Evolutionary conservation across 1,140 invertebrate species (phyloP).

Genomic region (Magallana gigas): DNA sequence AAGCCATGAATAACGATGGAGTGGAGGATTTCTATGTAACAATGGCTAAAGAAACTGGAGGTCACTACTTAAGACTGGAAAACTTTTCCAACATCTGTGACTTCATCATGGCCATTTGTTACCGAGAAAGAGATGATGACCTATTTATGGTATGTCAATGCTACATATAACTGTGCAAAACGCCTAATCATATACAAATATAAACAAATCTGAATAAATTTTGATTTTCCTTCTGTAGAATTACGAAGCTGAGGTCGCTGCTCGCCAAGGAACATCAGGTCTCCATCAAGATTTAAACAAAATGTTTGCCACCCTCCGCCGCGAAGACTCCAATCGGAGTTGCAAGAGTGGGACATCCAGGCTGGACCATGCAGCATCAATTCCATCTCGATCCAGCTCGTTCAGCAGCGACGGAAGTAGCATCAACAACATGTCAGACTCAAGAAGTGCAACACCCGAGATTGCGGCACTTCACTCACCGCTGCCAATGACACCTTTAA

Average conservation of each 20-base stretch:
- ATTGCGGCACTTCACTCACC: not conserved
- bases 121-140: conserved; percentile 66
- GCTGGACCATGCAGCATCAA: not conserved
- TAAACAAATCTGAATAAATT: not conserved
- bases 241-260: conserved; percentile 67
- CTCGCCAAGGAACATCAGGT: conserved; percentile 41
- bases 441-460: not conserved
- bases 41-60: conserved; percentile 64
- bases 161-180: no score
- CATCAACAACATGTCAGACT: not conserved
- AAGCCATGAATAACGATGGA: conserved; percentile 54
- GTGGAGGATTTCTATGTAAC: conserved; percentile 63
- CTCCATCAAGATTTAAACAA: conserved; percentile 60
- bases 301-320: conserved; percentile 56
- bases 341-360: not conserved
- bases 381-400: no score
- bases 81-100: conserved; percentile 69
- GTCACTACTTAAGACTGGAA: conserved; percentile 66
- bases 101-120: conserved; percentile 71
- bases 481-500: not conserved
- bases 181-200: no score
- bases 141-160: not conserved
- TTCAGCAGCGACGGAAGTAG: no score
- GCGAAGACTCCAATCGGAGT: conserved; percentile 40
- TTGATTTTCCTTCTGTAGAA: conserved; percentile 56